A percentile compares a stretch with the other conserved stretches of the same genome.
Evolutionary conservation across 2,888 invertebrate species (phyloP).

Genomic region (Smittia sp.): DNA sequence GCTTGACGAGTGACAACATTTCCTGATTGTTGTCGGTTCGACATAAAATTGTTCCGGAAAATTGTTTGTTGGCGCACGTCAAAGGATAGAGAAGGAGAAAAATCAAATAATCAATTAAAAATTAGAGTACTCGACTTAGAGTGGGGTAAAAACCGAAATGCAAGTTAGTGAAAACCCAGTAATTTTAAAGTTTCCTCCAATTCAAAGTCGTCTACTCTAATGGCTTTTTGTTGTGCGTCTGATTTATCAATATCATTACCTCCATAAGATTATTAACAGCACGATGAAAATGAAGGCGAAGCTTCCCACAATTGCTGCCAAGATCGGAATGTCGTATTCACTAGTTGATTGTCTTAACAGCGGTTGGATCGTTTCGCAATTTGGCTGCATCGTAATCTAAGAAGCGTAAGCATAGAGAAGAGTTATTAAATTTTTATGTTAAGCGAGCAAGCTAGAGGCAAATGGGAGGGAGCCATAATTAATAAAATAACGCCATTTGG

Average conservation of each 20-base stretch:
- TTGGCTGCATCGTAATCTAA: constrained; percentile 62
- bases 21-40: constrained; percentile 3
- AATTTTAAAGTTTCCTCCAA: too few relatives aligned
- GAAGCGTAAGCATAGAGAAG: constrained; percentile 40
- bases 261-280: constrained; percentile 70
- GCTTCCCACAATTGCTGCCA: constrained; percentile 68
- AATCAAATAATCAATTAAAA: not conserved
- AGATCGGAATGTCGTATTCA: constrained; percentile 67
- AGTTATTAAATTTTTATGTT: not conserved
- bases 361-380: constrained; percentile 65
- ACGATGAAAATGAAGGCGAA: constrained; percentile 67
- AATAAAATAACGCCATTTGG: too few relatives aligned
- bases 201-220: too few relatives aligned
- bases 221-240: not conserved
- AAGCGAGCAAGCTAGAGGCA: not conserved
- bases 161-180: too few relatives aligned
- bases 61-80: not conserved
- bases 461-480: not conserved
- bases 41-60: not conserved
- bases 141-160: too few relatives aligned
- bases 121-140: too few relatives aligned
- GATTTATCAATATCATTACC: constrained; percentile 53
- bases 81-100: not conserved
- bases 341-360: constrained; percentile 59
- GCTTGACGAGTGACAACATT: constrained; percentile 34